A percentile compares a stretch with the other conserved stretches of the same genome.
These are phyloP conservation scores for Quadriops clusia DNA, from an alignment of 2,888 invertebrate species.

Conservation along the genomic window DNA sequence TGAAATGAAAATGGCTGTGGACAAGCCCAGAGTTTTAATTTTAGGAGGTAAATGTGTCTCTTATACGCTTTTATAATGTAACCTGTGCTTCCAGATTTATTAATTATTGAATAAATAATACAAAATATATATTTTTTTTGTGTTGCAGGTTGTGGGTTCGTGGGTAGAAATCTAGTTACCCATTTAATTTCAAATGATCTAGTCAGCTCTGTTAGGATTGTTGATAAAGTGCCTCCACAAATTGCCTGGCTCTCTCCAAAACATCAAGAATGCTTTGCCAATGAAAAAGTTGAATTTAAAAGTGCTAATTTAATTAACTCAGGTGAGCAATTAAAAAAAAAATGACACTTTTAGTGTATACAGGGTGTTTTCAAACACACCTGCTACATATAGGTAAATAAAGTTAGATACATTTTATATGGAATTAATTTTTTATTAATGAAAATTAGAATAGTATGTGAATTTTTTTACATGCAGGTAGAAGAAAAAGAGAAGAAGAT, in stretches of 20 bases:
- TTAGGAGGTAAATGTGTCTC: slow-evolving; percentile 23
- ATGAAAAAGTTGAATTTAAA: slow-evolving; percentile 70
- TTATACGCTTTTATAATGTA: neutral
- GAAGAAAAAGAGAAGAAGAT: too few relatives aligned
- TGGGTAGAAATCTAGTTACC: slow-evolving; percentile 77
- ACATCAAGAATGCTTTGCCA: slow-evolving; percentile 62
- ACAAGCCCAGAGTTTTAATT: slow-evolving; percentile 25
- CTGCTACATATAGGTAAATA: too few relatives aligned
- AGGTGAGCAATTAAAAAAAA: too few relatives aligned
- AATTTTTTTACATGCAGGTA: too few relatives aligned
- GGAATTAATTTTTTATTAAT: too few relatives aligned
- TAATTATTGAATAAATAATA: slow-evolving; percentile 8
- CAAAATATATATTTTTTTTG: slow-evolving; percentile 12
- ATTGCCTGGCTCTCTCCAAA: slow-evolving; percentile 75
- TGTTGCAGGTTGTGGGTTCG: slow-evolving; percentile 78
- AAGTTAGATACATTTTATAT: too few relatives aligned
- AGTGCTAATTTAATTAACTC: slow-evolving; percentile 85
- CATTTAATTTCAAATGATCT: slow-evolving; percentile 68
- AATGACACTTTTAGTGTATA: too few relatives aligned
- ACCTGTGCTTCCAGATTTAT: neutral
- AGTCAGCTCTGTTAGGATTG: slow-evolving; percentile 63
- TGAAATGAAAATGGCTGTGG: too few relatives aligned
- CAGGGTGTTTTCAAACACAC: too few relatives aligned
- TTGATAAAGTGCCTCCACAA: slow-evolving; percentile 89
- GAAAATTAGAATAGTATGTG: too few relatives aligned